Base-by-base conservation (phyloP, 1,140 invertebrate species). In the Steinernema khuongi region DNA sequence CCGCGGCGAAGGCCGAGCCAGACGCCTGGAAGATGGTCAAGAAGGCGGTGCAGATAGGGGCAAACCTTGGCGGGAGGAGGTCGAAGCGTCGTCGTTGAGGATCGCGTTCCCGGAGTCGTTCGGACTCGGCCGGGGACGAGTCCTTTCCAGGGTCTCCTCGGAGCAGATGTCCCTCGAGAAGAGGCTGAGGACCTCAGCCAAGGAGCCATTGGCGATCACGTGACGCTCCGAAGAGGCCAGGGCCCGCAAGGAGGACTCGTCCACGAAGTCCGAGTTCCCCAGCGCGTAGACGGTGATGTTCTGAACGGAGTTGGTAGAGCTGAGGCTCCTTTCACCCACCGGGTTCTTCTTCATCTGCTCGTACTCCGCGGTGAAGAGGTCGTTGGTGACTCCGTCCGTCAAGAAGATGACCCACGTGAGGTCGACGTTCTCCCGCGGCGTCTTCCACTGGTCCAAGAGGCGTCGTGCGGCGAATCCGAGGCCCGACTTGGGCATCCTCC, bases 371-470 rank as follows among this genome's bases (percentile, higher is more conserved):
- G 50, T 60, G 29, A 72, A 4, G 0, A 18, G 30, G 31, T 72
- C 71, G 33, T 66, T 66, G 33, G 26, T 72, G 2, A 72, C 44
- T 29, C 71, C 71, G 33, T 70, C 66, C n/a, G 71, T 72, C 22
- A 72, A n/a, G 14, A 66, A 31, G 19, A 72, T 1, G 29, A 72
- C 66, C 71, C 71, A 72, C 14, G 66, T 66, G n/a, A 67, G 66
- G 33, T 72, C 71, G 1, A 30, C 33, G 44, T 67, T 66, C 28
- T 66, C 71, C 2, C 19, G 29, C 0, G 66, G 31, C 31, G 41
- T 44, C 30, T 72, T 66, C 18, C 71, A 31, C 71, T 66, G 28
- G 14, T 30, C 44, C 41, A 72, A 14, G 33, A 72, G 66, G 26
- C 0, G 71, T 44, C 0, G 31, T 28, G 31, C 66, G 28, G 19